These are phyloP conservation scores for Tachypleus tridentatus DNA, from an alignment of 1,140 invertebrate genomes.

Conservation along the genomic window DNA sequence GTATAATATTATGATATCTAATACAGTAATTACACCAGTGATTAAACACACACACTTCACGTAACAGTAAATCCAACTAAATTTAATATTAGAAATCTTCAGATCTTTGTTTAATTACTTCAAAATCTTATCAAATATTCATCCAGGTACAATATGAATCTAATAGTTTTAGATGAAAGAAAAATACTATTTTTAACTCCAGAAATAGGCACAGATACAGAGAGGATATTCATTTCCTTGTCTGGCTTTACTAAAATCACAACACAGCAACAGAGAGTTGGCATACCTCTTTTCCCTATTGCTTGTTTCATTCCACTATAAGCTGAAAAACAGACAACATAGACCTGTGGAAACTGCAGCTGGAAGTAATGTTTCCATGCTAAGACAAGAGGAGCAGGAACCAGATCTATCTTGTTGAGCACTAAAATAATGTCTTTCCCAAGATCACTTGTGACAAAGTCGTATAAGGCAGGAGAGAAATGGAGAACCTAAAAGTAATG, in stretches of 20 bases:
- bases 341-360: slow-evolving; percentile 54
- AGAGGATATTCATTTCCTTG: no score
- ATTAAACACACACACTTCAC: no score
- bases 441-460: slow-evolving; percentile 56
- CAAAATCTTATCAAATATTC: no score
- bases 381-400: slow-evolving; percentile 60
- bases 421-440: slow-evolving; percentile 74
- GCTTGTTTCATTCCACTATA: slow-evolving; percentile 24
- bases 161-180: no score
- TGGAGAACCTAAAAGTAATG: slow-evolving; percentile 10
- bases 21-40: no score
- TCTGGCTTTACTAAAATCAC: neutral
- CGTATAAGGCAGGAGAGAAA: slow-evolving; percentile 81
- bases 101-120: no score
- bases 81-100: no score
- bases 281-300: slow-evolving; percentile 12
- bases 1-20: no score
- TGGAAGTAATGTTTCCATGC: slow-evolving; percentile 79
- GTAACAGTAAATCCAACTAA: no score
- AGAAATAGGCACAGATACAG: no score
- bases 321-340: slow-evolving; percentile 43
- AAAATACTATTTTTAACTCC: no score
- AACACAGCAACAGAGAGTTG: slow-evolving; percentile 9
- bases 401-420: slow-evolving; percentile 86
- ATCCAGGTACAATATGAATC: no score